Base-by-base conservation (phyloP, 2,113 vertebrate genomes). In the Callospermophilus lateralis region DNA sequence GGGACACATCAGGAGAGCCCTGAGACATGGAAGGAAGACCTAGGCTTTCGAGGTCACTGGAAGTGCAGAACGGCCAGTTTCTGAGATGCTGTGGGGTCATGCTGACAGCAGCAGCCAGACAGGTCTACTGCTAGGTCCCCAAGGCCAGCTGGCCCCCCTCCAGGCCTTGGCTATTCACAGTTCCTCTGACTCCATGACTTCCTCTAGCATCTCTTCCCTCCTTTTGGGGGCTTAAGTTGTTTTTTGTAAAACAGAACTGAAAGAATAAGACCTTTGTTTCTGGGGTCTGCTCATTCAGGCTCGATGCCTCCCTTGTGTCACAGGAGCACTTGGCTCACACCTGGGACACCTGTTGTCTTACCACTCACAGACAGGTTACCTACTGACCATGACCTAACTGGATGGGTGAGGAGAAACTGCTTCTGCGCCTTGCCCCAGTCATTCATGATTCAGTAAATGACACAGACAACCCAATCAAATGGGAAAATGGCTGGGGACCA, bases 51-150 rank as follows among this genome's bases (percentile, higher is more conserved):
- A 51, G 24, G 70, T 34, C 17, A 19, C 55, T 1, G 6, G 74
- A 26, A 55, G 51, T 0, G 2, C 17, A 1, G 72, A 26, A 30
- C 0, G 8, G 42, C 34, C 32, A 10, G 45, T 34, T 1, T 19
- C 0, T 0, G 58, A 16, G 51, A 34, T 42, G 6, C 20, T 3
- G 22, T 0, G 11, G 53, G n/a, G 68, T 4, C 24, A 45, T 6
- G 16, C 24, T 1, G 9, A 32, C 1, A 22, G 45, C 22, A n/a
- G 80, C 58, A 9, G 22, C 9, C 51, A 72, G 73, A 78, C 24
- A 61, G 20, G 17, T 0, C 4, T 6, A 0, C 30, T 1, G 4
- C 55, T 19, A 11, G 16, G 48, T 9, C 28, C 15, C 65, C 28
- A 26, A 20, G 45, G 42, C 24, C 1, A 58, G 53, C 72, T 1